Evolutionary conservation across 2,797 vertebrate genomes (phyloP).

Genomic region (Sebastes steindachneri): DNA sequence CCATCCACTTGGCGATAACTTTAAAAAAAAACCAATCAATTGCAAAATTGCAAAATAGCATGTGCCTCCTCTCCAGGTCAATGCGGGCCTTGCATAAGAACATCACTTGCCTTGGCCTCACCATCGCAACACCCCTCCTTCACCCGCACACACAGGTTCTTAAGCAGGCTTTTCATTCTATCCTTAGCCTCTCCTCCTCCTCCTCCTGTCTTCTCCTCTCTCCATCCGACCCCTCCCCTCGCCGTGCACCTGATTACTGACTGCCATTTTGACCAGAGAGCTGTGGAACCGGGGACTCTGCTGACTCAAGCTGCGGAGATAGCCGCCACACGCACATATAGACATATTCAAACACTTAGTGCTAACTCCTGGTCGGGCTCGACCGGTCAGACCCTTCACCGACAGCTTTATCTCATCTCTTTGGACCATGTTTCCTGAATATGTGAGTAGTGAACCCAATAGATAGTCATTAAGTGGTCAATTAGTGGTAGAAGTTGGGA

Average conservation of each 20-base stretch:
- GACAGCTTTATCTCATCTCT: slow-evolving; percentile 8
- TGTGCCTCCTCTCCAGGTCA: slow-evolving; percentile 13
- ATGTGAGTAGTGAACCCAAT: slow-evolving; percentile 65
- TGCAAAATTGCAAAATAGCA: not conserved
- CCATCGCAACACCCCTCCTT: slow-evolving; percentile 36
- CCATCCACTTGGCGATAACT: too few relatives aligned
- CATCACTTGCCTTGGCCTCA: slow-evolving; percentile 41
- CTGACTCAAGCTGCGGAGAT: slow-evolving; percentile 10
- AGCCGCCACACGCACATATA: not conserved
- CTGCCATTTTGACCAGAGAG: slow-evolving; percentile 65
- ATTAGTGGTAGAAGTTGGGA: not conserved
- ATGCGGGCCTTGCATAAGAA: slow-evolving; percentile 5
- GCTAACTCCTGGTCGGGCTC: not conserved
- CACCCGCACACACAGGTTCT: slow-evolving; percentile 30
- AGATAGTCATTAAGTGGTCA: not conserved
- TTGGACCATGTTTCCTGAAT: slow-evolving; percentile 75
- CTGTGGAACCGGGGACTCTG: slow-evolving; percentile 18
- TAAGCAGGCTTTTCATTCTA: slow-evolving; percentile 82
- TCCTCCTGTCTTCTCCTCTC: slow-evolving; percentile 14
- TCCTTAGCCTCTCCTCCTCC: slow-evolving; percentile 64
- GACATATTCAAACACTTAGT: not conserved
- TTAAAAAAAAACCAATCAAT: not conserved
- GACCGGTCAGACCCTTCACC: slow-evolving; percentile 4
- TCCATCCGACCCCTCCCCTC: slow-evolving; percentile 22
- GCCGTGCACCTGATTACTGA: slow-evolving; percentile 35